A percentile compares a stretch with the other conserved stretches of the same genome.
phyloP scores from a whole-genome alignment of 2,797 vertebrate genomes.

The Taeniopygia guttata region DNA sequence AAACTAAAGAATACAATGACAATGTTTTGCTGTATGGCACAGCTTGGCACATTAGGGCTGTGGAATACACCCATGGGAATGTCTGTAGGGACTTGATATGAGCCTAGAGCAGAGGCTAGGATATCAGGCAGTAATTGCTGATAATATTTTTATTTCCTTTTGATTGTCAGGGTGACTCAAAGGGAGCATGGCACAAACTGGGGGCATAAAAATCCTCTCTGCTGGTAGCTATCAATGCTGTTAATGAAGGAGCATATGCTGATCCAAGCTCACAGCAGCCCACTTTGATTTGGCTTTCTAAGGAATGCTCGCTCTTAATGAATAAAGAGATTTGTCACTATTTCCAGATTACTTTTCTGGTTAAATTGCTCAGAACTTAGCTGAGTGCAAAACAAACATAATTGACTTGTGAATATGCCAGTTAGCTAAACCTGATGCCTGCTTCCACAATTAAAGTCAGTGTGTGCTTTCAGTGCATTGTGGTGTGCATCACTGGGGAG shows the following conservation, averaged over 20 bases:
- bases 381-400: not conserved
- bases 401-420: not conserved
- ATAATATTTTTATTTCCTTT: slow-evolving; percentile 1
- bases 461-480: not conserved
- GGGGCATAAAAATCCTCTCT: not conserved
- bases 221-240: not conserved
- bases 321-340: not conserved
- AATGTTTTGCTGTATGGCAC: not conserved
- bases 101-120: not conserved
- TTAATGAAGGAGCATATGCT: not conserved
- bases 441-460: not conserved
- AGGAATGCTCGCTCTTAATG: not conserved
- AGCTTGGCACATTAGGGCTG: not conserved
- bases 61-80: not conserved
- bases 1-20: not conserved
- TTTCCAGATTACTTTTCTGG: slow-evolving; percentile 22
- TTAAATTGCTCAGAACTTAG: not conserved
- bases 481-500: not conserved
- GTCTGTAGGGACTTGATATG: not conserved
- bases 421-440: not conserved
- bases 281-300: not conserved
- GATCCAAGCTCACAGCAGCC: not conserved
- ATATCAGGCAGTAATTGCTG: not conserved
- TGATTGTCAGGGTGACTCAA: not conserved
- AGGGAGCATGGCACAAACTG: not conserved